Percentiles rank a stretch among this genome's conserved stretches.
phyloP scores from a whole-genome alignment of 2,888 invertebrate species.

The Galerucella pusilla region DNA sequence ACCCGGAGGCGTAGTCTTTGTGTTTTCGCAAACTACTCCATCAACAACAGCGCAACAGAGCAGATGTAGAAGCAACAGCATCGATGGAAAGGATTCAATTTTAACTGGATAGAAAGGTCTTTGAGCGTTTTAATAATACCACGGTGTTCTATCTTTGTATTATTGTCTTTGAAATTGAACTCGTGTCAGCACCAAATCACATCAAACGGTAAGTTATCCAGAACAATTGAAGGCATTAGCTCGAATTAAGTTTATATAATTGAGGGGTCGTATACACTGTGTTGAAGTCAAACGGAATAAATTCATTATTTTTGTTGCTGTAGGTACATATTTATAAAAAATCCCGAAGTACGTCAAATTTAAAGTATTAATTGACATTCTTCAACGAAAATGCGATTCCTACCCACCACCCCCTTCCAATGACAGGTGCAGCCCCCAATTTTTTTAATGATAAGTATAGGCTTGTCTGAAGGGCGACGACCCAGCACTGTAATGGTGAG shows the following conservation, averaged over 20 bases:
- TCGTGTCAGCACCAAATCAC: conserved; percentile 47
- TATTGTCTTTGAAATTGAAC: conserved; percentile 53
- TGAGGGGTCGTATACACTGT: neutral
- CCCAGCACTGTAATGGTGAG: too few relatives aligned
- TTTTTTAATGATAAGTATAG: too few relatives aligned
- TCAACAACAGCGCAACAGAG: conserved; percentile 49
- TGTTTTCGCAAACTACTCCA: conserved; percentile 55
- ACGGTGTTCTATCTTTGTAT: conserved; percentile 39
- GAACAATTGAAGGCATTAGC: conserved; percentile 35
- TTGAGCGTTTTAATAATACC: conserved; percentile 63
- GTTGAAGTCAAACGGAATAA: too few relatives aligned
- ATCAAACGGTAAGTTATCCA: conserved; percentile 40
- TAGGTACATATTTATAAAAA: too few relatives aligned
- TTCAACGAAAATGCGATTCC: too few relatives aligned
- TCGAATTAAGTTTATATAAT: conserved; percentile 26
- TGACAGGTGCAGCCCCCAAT: too few relatives aligned
- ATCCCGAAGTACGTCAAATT: too few relatives aligned
- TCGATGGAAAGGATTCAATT: conserved; percentile 31
- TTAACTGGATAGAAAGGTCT: conserved; percentile 46
- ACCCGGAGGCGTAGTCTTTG: conserved; percentile 62
- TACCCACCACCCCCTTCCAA: too few relatives aligned
- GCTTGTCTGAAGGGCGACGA: too few relatives aligned
- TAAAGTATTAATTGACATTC: too few relatives aligned
- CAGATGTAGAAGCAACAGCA: conserved; percentile 33
- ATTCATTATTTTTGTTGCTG: too few relatives aligned